These are phyloP conservation scores for Ara ararauna DNA, from an alignment of 2,797 vertebrate species.

Conservation along the genomic window DNA sequence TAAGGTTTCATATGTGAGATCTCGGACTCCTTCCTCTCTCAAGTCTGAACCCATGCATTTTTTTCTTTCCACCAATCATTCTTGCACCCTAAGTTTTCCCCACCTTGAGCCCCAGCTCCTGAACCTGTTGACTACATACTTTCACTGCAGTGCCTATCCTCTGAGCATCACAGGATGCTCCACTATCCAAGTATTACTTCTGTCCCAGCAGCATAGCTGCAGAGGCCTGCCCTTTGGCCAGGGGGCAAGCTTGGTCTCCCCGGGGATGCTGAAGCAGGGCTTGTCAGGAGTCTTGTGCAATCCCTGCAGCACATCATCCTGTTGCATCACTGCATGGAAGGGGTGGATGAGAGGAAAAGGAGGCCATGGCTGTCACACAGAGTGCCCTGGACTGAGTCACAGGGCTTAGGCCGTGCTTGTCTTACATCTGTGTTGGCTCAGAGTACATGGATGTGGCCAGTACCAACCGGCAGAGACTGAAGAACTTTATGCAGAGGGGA, in stretches of 20 bases:
- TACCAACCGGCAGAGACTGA: background rate
- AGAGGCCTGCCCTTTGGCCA: background rate
- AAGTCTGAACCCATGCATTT: background rate
- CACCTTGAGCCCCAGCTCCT: background rate
- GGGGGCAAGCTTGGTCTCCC: background rate
- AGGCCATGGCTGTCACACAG: background rate
- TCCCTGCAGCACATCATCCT: background rate
- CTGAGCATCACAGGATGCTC: background rate
- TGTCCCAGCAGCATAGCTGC: background rate
- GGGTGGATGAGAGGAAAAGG: background rate
- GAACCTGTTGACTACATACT: background rate
- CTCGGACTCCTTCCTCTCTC: background rate
- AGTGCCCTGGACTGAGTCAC: background rate
- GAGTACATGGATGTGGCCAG: background rate
- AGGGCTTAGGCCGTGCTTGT: background rate
- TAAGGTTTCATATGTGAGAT: background rate
- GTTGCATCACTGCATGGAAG: background rate
- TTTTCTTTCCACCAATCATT: background rate
- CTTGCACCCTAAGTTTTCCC: background rate
- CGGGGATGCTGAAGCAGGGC: background rate
- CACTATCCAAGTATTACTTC: background rate
- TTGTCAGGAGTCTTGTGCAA: background rate
- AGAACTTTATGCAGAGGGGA: background rate
- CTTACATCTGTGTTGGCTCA: background rate
- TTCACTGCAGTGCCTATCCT: background rate